Evolutionary conservation across 2,888 invertebrate species (phyloP).

Genomic region (Pristionchus mayeri): DNA sequence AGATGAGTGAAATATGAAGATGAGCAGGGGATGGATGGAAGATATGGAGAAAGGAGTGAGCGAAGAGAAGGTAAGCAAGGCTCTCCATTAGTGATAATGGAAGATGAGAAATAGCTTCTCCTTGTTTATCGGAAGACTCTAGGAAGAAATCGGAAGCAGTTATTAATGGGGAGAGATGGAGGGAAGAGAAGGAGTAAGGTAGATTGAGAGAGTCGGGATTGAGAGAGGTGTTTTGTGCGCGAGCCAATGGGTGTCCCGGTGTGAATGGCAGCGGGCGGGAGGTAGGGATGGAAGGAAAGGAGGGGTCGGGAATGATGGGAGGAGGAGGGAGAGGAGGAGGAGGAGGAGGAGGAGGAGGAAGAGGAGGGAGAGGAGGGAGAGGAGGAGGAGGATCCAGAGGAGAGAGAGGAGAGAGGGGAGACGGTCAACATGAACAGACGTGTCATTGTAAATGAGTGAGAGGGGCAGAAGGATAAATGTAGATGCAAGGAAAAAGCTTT

Average conservation of each 20-base stretch:
- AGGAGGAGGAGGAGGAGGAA: constrained; percentile 10
- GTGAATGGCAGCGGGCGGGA: constrained; percentile 28
- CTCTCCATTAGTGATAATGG: constrained; percentile 27
- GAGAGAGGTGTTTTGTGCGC: constrained; percentile 32
- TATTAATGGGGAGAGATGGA: constrained; percentile 15
- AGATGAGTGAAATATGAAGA: not conserved
- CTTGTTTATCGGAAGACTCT: not conserved
- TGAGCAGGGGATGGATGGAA: not conserved
- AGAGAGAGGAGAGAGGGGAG: constrained; percentile 50
- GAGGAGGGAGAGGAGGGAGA: constrained; percentile 40
- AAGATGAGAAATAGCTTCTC: not conserved
- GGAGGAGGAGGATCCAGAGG: constrained; percentile 32
- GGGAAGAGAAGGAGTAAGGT: constrained; percentile 8
- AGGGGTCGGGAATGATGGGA: not conserved
- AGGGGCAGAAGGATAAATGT: constrained; percentile 6
- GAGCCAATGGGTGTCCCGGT: constrained; percentile 27
- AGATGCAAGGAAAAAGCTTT: constrained; percentile 10
- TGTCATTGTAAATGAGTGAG: constrained; percentile 30
- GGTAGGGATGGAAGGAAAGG: not conserved
- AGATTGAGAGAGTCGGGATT: not conserved
- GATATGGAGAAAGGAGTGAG: not conserved
- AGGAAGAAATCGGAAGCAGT: constrained; percentile 2
- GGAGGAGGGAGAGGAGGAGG: not conserved
- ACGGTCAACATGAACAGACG: constrained; percentile 38
- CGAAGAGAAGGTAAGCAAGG: not conserved